A percentile compares a stretch with the other conserved stretches of the same genome.
These are phyloP conservation scores for Eupeodes corollae DNA, from an alignment of 1,140 invertebrate genomes.

Conservation along the genomic window DNA sequence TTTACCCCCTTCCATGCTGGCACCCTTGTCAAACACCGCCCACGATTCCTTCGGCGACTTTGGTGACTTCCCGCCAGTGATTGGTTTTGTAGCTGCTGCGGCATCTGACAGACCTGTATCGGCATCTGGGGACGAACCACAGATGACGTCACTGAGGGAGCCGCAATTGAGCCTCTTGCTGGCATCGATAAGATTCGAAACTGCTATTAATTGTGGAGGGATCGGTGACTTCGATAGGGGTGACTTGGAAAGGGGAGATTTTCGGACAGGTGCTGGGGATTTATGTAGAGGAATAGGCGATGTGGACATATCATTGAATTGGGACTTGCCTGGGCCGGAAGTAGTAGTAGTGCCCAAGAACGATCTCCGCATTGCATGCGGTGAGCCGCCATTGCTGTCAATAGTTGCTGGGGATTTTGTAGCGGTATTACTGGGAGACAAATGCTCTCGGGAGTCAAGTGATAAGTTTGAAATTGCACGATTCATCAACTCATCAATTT, in stretches of 20 bases:
- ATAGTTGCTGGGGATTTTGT: conserved; percentile 6
- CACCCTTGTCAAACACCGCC: conserved; percentile 27
- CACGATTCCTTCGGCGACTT: conserved; percentile 21
- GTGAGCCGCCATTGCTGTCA: conserved; percentile 11
- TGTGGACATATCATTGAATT: conserved; percentile 33
- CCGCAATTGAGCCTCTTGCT: conserved; percentile 40
- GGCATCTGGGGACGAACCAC: conserved; percentile 47
- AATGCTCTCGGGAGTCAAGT: conserved; percentile 29
- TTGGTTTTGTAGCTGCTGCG: conserved; percentile 2
- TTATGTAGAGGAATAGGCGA: conserved; percentile 34
- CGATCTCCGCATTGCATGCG: conserved; percentile 9
- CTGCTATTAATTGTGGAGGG: conserved; percentile 24
- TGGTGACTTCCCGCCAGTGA: conserved; percentile 4
- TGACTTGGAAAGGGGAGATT: conserved; percentile 6
- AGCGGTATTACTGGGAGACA: conserved; percentile 18
- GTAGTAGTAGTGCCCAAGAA: conserved; percentile 2
- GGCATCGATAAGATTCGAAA: conserved; percentile 30
- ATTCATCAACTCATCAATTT: conserved; percentile 36
- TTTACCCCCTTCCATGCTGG: conserved; percentile 12
- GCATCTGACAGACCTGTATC: conserved; percentile 14
- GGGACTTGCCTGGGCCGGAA: conserved; percentile 12
- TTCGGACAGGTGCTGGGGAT: conserved; percentile 16
- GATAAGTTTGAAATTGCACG: conserved; percentile 35
- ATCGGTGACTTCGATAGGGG: conserved; percentile 30
- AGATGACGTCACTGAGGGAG: conserved; percentile 46